Percentiles rank a stretch among this genome's conserved stretches.
Evolutionary conservation across 2,888 invertebrate species (phyloP).

Genomic region (Eubasilissa splendida): DNA sequence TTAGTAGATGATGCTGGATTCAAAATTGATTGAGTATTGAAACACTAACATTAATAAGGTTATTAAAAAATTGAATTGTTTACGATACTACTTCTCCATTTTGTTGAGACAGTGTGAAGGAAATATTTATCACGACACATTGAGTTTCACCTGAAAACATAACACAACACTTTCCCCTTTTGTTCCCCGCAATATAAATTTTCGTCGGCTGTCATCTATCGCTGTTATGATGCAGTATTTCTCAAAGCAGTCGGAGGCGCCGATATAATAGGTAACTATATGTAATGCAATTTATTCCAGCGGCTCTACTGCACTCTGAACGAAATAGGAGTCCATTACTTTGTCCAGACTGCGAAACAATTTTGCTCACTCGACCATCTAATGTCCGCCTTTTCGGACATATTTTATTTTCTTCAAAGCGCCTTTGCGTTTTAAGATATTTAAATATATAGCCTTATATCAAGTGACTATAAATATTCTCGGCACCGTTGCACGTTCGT

Average conservation of each 20-base stretch:
- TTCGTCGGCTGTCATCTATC: conserved; percentile 31
- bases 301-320: conserved; percentile 7
- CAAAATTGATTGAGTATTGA: no score
- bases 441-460: no score
- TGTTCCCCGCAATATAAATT: conserved; percentile 46
- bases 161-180: conserved; percentile 26
- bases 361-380: background rate
- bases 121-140: conserved; percentile 10
- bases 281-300: conserved; percentile 25
- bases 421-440: no score
- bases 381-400: background rate
- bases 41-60: no score
- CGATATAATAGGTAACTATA: background rate
- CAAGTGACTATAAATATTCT: no score
- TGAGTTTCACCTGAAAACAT: conserved; percentile 10
- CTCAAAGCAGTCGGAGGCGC: conserved; percentile 36
- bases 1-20: no score
- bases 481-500: no score
- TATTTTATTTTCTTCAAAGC: background rate
- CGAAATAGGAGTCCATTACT: conserved; percentile 22
- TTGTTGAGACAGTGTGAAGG: no score
- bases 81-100: no score
- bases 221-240: conserved; percentile 44
- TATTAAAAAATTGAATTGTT: no score
- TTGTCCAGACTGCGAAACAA: conserved; percentile 1